These are phyloP conservation scores for Neopelma chrysocephalum DNA, from an alignment of 2,797 vertebrate species.

Conservation along the genomic window DNA sequence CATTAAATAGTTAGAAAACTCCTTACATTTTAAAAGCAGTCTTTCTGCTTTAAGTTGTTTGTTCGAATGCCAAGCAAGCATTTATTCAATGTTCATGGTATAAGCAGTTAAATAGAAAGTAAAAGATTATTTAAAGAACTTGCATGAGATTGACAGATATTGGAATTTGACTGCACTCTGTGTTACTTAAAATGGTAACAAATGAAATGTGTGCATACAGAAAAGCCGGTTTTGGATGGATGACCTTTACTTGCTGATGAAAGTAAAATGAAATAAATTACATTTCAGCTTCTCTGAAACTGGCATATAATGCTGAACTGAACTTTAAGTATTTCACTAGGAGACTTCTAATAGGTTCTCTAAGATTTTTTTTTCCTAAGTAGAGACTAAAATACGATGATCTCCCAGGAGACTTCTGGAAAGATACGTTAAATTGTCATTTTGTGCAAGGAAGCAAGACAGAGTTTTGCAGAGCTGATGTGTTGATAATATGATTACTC, in stretches of 20 bases:
- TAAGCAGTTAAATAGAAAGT: constrained; percentile 6
- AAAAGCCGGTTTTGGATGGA: constrained; percentile 7
- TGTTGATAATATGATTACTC: constrained; percentile 22
- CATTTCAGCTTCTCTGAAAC: constrained; percentile 19
- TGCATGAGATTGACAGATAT: not conserved
- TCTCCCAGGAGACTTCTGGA: constrained; percentile 13
- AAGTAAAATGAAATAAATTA: constrained; percentile 58
- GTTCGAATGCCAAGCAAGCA: not conserved
- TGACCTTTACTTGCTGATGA: constrained; percentile 42
- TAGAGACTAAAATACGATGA: constrained; percentile 23
- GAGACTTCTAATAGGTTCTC: constrained; percentile 4
- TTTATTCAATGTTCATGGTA: not conserved
- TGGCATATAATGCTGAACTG: not conserved
- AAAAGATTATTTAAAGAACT: not conserved
- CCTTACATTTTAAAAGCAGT: not conserved
- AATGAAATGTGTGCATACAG: constrained; percentile 1
- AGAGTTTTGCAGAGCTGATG: constrained; percentile 20
- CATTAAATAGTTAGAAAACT: not conserved
- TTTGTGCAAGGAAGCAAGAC: constrained; percentile 28
- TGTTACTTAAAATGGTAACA: constrained; percentile 29
- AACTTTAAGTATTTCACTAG: constrained; percentile 8
- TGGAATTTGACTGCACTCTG: not conserved
- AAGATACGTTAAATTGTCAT: constrained; percentile 45
- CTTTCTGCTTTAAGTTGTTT: not conserved
- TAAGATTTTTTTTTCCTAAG: not conserved